Base-by-base conservation (phyloP, 2,888 invertebrate genomes). In the Orthosia gothica region DNA sequence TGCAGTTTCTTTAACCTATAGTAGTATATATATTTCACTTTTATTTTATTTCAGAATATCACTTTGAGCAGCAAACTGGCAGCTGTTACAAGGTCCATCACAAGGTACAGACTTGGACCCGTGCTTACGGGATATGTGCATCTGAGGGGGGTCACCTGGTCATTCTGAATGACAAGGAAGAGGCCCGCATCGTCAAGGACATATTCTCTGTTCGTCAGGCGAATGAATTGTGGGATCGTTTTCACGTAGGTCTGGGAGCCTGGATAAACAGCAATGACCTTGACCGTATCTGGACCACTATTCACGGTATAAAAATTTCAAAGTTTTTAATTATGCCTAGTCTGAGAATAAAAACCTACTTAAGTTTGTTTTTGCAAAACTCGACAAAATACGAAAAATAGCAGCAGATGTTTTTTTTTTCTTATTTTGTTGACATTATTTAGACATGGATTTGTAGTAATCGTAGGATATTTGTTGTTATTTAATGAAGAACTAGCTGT, bases 1-100 rank as follows among this genome's bases (percentile, higher is more conserved):
- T 40, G 7, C 9, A 40, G 40, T 9, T 40, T 40, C 9, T 40
- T 40, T 40, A 9, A 40, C 40, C 40, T 7, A 40, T 9, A 40
- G 40, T 9, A 40, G 40, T 40, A 9, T 1, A 40, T 40, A 40
- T 40, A 32, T 32, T 32, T 32, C 0, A 32, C 5, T 32, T 32
- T 32, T 32, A 32, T 40, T 40, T 40, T 40, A 40, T 40, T 70
- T 16, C 66, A 83, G 79, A 58, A 23, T 80, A 80, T 47, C 72
- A 55, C 15, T 32, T 26, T 15, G 57, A 52, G 7, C n/a, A n/a
- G 13, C n/a, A 23, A 20, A 79, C 83, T 9, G 83, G 83, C 20
- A 80, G 59, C 49, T 80, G 83, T 65, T 80, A 80, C 52, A 80
- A 80, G 23, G 40, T 70, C 3, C 83, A 80, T n/a, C 11, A 7